A percentile compares a stretch with the other conserved stretches of the same genome.
phyloP scores from a whole-genome alignment of 1,140 invertebrate species.

The Drosophila varians region DNA sequence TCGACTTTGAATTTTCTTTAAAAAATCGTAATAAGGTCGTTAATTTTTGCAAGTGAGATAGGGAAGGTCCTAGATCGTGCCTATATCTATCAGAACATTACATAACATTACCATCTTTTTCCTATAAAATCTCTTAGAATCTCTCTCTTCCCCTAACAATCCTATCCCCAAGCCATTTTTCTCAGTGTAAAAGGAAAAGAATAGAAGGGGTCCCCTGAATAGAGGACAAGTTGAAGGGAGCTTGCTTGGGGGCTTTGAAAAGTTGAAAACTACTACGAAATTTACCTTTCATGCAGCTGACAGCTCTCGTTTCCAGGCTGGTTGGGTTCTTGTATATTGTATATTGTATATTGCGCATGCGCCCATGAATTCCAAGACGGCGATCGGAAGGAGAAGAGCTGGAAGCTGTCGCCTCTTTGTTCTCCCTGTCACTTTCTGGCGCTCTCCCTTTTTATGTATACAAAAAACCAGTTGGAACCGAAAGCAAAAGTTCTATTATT shows the following conservation, averaged over 20 bases:
- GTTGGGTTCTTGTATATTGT: slow-evolving; percentile 6
- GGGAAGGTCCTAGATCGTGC: too few species aligned
- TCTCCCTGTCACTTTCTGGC: slow-evolving; percentile 7
- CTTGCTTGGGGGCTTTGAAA: not conserved
- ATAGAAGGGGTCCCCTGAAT: not conserved
- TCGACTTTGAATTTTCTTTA: too few species aligned
- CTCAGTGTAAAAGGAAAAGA: not conserved
- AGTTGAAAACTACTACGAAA: slow-evolving; percentile 13
- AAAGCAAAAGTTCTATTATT: slow-evolving; percentile 82
- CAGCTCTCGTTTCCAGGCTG: not conserved
- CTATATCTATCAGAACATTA: too few species aligned
- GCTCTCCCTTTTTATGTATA: slow-evolving; percentile 46
- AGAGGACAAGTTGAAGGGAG: too few species aligned
- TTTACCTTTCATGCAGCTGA: slow-evolving; percentile 55
- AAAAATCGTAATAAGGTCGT: too few species aligned
- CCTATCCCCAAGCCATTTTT: not conserved
- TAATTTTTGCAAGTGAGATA: too few species aligned
- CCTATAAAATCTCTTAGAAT: too few species aligned
- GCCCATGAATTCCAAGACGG: slow-evolving; percentile 65
- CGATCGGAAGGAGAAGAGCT: slow-evolving; percentile 44
- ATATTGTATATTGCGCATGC: slow-evolving; percentile 62
- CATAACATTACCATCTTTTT: too few species aligned
- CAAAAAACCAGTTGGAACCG: slow-evolving; percentile 76
- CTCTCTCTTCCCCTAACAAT: too few species aligned
- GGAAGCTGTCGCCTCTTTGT: slow-evolving; percentile 39